Evolutionary conservation across 2,797 vertebrate species (phyloP), one percentile per base, ranked within the genome.

Genomic region (Serranus cabrilla): DNA sequence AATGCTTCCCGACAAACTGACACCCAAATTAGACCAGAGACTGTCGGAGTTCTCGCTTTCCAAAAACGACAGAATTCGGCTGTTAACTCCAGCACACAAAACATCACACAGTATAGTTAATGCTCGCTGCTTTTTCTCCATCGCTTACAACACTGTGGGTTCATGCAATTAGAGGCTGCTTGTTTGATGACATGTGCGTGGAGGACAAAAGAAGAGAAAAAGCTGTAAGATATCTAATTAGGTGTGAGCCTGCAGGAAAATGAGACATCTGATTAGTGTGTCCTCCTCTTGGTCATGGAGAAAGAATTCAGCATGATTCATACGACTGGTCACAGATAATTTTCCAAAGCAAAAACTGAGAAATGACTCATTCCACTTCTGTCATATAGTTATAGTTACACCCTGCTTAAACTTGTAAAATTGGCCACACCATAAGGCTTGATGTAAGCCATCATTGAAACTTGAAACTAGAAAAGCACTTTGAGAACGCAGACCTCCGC

Each of bases 261-360:
- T 20, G 12, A 81, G 54, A 62, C 8, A 42, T 70, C 74, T 85
- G 52, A 81, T 83, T 70, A 79, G 72, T 40, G 20, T 63, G 10
- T 61, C 49, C 13, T 62, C 51, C 11, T 65, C 54, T 61, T 49
- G 57, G 63, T 65, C 60, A 62, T 50, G 45, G 34, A 50, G 39
- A 17, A 27, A 25, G 49, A 59, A 65, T 74, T 11, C 52, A 55
- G 52, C 42, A 4, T 56, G 57, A 72, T 23, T 74, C 17, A 59
- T 8, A 5, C 49, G 11, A 50, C 56, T 31, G 39, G 77, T 69
- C 54, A 62, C 16, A 20, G 25, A 18, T 69, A 46, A 7, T 34
- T 7, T 34, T 9, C 34, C 7, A 4, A n/a, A 34, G 8, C 34
- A 34, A 9, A 34, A 34, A 34, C 34, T 34, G 34, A 34, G 34